Evolutionary conservation across 2,888 invertebrate genomes (phyloP), one percentile per base, ranked within the genome.

Genomic region (Lithophane ornitopus): DNA sequence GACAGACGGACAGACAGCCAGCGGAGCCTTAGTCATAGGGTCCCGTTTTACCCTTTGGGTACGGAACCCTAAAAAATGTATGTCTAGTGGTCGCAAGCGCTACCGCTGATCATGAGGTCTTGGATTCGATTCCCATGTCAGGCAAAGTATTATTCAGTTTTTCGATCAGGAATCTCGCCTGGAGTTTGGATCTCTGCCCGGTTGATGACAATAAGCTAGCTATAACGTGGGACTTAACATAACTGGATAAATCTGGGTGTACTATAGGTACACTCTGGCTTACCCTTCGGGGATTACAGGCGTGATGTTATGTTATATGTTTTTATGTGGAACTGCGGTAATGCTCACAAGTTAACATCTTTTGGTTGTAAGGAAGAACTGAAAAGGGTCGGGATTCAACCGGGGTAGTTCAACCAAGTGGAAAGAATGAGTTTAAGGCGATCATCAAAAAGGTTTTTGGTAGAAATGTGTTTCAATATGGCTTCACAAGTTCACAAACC

Each of bases 381-480:
- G 3, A 58, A 69, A 78, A 78, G 26, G 70, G 58, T 44, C 12
- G 3, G 16, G 2, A 59, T 58, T 49, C 14, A 69, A 74, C 41
- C n/a, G 0, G 22, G 26, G 26, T 16, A 1, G 26, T 52, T 52
- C 28, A 70, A 22, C 78, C 52, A 61, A 26, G 9, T 61, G 44
- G 22, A 61, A 76, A 2, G 2, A 26, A 49, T 26, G 22, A 59
- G 34, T 69, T n/a, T 59, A n/a, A n/a, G 22, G 41, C n/a, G 54
- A 14, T 61, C 22, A 78, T 78, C 52, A 70, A 78, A 76, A 76
- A 76, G 70, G 52, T 78, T 61, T 70, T 44, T 67, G 28, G 28
- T 68, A 19, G 67, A 77, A 49, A 78, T 49, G n/a, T 22, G 58
- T 78, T 76, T 58, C 26, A 34, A 28, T 41, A 66, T 75, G 65